phyloP scores from a whole-genome alignment of 2,888 invertebrate species.

The Xylota segnis region DNA sequence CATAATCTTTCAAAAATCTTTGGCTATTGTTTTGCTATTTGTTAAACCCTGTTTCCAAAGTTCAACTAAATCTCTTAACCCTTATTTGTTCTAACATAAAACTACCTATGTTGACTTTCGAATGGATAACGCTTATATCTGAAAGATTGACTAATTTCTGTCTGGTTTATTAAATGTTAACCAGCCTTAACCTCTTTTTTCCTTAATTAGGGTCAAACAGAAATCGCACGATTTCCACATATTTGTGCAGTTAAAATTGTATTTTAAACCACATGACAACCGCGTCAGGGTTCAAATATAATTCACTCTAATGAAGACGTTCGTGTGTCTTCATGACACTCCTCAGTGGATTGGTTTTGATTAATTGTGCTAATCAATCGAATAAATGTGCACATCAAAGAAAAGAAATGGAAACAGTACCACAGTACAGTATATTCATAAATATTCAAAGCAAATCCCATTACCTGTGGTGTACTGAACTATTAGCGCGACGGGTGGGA shows the following conservation, averaged over 20 bases:
- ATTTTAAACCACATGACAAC: neutral
- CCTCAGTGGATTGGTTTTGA: constrained; percentile 1
- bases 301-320: neutral
- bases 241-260: neutral
- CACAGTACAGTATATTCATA: neutral
- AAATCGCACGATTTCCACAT: neutral
- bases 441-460: neutral
- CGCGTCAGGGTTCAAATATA: neutral
- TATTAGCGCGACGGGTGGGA: neutral
- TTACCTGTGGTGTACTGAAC: neutral
- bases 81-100: too few species aligned
- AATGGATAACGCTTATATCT: too few species aligned
- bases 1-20: too few species aligned
- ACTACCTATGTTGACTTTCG: too few species aligned
- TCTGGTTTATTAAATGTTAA: neutral
- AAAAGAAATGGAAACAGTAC: constrained; percentile 1
- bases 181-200: neutral
- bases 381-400: neutral
- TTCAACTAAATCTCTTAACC: too few species aligned
- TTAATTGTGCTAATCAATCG: constrained; percentile 10
- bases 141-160: neutral
- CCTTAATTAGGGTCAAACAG: neutral
- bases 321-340: neutral
- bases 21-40: too few species aligned
- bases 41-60: too few species aligned